phyloP scores from a whole-genome alignment of 2,113 vertebrate species.

The Phocoena sinus region DNA sequence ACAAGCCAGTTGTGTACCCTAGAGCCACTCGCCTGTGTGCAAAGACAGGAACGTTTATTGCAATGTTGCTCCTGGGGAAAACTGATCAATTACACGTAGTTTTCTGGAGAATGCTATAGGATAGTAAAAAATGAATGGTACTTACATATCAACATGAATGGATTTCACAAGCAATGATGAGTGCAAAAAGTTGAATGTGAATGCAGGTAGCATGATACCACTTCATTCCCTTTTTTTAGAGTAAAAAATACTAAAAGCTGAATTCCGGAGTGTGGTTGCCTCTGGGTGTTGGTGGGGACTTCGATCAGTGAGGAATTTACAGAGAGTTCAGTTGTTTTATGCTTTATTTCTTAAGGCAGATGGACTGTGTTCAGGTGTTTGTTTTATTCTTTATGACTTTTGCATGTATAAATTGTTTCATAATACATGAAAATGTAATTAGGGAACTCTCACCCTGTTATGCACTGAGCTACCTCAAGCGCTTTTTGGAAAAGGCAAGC shows the following conservation, averaged over 20 bases:
- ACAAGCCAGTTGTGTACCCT: not conserved
- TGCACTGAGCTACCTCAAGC: not conserved
- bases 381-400: not conserved
- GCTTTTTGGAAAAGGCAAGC: not conserved
- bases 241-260: not conserved
- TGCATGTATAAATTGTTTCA: not conserved
- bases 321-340: not conserved
- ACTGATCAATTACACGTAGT: not conserved
- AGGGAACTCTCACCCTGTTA: fast-evolving
- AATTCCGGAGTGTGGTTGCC: not conserved
- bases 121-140: not conserved
- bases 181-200: not conserved
- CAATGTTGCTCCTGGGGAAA: not conserved
- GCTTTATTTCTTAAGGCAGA: not conserved
- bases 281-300: not conserved
- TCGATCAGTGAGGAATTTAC: not conserved
- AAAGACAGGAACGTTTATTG: not conserved
- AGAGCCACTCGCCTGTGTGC: not conserved
- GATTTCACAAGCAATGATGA: not conserved
- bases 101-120: not conserved
- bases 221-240: not conserved
- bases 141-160: not conserved
- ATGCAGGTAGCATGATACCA: not conserved
- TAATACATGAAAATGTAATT: not conserved
- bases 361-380: too few relatives aligned